Percentiles rank a stretch among this genome's conserved stretches.
Evolutionary conservation across 2,888 invertebrate genomes (phyloP).

Genomic region (Chaitophorus viminalis): DNA sequence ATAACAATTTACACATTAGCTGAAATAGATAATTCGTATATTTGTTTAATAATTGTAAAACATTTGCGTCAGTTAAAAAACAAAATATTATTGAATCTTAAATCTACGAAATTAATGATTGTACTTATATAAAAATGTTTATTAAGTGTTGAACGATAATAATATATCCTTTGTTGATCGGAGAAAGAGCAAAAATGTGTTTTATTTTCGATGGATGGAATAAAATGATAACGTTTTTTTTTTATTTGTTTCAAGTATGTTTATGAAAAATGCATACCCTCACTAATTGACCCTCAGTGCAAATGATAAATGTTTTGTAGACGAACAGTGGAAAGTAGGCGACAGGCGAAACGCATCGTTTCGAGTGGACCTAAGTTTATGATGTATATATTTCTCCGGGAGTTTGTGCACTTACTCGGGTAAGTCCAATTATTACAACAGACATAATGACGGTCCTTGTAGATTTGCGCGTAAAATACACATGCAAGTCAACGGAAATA

Average conservation of each 20-base stretch:
- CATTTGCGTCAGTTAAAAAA: background rate
- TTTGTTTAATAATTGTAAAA: too few species aligned
- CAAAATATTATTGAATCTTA: background rate
- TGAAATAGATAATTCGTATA: too few species aligned
- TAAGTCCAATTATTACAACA: conserved; percentile 47
- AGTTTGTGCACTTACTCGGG: conserved; percentile 35
- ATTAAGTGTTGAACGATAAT: background rate
- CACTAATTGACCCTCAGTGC: conserved; percentile 54
- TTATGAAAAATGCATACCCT: conserved; percentile 48
- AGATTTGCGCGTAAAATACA: conserved; percentile 7
- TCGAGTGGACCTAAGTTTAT: conserved; percentile 39
- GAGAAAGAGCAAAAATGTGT: background rate
- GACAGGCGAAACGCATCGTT: conserved; percentile 14
- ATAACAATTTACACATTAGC: too few species aligned
- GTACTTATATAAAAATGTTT: background rate
- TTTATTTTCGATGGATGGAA: conserved; percentile 8
- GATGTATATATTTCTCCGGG: conserved; percentile 30
- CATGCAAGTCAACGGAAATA: background rate
- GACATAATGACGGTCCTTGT: conserved; percentile 23
- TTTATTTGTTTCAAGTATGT: conserved; percentile 24
- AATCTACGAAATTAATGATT: background rate
- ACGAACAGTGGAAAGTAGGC: conserved; percentile 26
- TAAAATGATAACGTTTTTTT: conserved; percentile 29
- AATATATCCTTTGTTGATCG: background rate
- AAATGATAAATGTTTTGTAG: conserved; percentile 47